These are phyloP conservation scores for Mastacembelus armatus DNA, from an alignment of 2,797 vertebrate species.

Conservation along the genomic window DNA sequence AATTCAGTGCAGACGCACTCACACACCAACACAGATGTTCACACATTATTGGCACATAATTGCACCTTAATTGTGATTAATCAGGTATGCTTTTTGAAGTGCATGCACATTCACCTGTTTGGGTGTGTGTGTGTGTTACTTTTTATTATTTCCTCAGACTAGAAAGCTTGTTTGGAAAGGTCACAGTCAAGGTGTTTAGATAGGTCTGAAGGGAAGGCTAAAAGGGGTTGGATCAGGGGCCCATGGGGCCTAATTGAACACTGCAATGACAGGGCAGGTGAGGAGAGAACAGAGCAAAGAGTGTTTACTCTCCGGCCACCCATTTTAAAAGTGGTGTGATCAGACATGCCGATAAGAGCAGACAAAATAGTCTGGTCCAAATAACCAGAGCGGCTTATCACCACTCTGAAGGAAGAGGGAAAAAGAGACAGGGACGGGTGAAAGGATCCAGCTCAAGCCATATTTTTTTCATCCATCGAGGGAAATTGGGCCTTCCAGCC, in stretches of 20 bases:
- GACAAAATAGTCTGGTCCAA: constrained; percentile 52
- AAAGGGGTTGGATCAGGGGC: constrained; percentile 43
- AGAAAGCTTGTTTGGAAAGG: constrained; percentile 54
- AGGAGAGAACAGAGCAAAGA: constrained; percentile 39
- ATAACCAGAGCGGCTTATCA: constrained; percentile 57
- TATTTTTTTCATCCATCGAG: constrained; percentile 13
- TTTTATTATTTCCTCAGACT: constrained; percentile 34
- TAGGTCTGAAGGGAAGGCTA: constrained; percentile 27
- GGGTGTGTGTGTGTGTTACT: constrained; percentile 5
- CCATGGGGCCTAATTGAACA: constrained; percentile 56
- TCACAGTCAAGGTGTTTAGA: constrained; percentile 56
- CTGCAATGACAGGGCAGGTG: constrained; percentile 47
- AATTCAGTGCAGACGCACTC: constrained; percentile 15
- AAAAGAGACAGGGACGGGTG: not conserved
- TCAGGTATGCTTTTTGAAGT: constrained; percentile 41
- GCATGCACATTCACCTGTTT: constrained; percentile 9
- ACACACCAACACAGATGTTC: constrained; percentile 51
- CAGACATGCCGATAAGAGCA: constrained; percentile 58
- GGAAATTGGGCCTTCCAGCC: constrained; percentile 6
- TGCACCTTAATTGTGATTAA: constrained; percentile 64
- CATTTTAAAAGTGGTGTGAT: constrained; percentile 61
- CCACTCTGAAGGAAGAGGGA: constrained; percentile 8
- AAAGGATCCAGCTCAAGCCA: constrained; percentile 18
- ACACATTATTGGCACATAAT: constrained; percentile 51
- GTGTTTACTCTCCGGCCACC: constrained; percentile 58